Percentiles rank a stretch among this genome's conserved stretches.
phyloP scores from a whole-genome alignment of 2,113 vertebrate species.

The Labeo catla region DNA sequence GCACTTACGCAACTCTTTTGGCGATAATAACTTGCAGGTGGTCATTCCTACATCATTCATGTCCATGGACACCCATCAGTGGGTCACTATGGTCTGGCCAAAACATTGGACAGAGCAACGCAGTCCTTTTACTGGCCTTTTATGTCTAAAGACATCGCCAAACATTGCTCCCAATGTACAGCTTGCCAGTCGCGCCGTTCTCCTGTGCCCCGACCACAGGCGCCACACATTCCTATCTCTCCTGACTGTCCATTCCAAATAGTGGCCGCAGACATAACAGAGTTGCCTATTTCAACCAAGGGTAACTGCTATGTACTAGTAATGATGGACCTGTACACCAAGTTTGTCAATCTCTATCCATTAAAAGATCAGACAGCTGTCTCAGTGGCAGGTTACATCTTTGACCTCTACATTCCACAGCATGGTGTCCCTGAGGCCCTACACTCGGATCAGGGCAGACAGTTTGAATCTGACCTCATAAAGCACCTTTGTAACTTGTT shows the following conservation, averaged over 20 bases:
- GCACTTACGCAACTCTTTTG: too few species aligned
- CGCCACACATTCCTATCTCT: neutral
- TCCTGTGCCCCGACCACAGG: neutral
- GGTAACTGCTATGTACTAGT: slow-evolving; percentile 13
- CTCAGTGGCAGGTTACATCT: too few species aligned
- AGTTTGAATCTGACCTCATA: too few species aligned
- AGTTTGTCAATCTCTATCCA: too few species aligned
- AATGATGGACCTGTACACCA: too few species aligned
- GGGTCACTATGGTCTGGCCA: slow-evolving; percentile 14
- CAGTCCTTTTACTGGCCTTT: slow-evolving; percentile 29
- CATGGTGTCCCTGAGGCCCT: too few species aligned
- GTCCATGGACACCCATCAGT: slow-evolving; percentile 27
- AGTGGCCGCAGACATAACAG: slow-evolving; percentile 37
- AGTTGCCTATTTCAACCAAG: slow-evolving; percentile 32
- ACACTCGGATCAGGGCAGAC: too few species aligned
- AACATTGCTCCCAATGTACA: neutral
- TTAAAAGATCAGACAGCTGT: too few species aligned
- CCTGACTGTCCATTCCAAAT: slow-evolving; percentile 8
- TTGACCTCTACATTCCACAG: too few species aligned
- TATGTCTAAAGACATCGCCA: slow-evolving; percentile 26
- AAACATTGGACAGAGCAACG: slow-evolving; percentile 5
- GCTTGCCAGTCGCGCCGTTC: slow-evolving; percentile 25
- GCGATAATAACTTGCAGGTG: too few species aligned
- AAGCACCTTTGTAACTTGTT: too few species aligned
- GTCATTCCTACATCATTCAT: too few species aligned